Percentiles rank a stretch among this genome's conserved stretches.
Evolutionary conservation across 2,797 vertebrate genomes (phyloP).

Genomic region (Paramormyrops hopkinsi): DNA sequence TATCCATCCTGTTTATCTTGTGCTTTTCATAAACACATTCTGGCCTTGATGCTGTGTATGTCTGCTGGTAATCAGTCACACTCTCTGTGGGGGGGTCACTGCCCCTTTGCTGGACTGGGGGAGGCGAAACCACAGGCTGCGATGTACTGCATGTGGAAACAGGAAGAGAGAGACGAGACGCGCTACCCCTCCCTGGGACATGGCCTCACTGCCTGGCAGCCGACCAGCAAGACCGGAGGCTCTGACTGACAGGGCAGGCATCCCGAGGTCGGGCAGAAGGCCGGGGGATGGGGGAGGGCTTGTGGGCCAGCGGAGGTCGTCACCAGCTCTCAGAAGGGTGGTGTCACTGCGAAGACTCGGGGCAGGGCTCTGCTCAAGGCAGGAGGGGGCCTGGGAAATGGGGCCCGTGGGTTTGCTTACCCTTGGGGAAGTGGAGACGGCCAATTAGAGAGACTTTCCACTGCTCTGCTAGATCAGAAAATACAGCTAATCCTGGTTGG

Average conservation of each 20-base stretch:
- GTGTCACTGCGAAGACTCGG: neutral
- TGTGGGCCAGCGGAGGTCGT: neutral
- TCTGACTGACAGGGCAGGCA: neutral
- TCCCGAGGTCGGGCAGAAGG: neutral
- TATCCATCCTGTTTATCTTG: neutral
- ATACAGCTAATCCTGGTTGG: neutral
- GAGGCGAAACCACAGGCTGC: neutral
- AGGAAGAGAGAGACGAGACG: neutral
- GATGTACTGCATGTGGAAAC: neutral
- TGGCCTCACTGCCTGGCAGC: neutral
- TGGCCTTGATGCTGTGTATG: neutral
- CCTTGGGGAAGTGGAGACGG: neutral
- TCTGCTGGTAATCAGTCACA: neutral
- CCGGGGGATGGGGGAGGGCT: neutral
- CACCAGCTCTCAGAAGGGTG: neutral
- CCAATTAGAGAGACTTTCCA: neutral
- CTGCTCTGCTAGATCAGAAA: constrained; percentile 15
- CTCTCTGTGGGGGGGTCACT: neutral
- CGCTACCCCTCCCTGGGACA: neutral
- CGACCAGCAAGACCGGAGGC: neutral
- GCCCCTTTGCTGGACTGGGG: neutral
- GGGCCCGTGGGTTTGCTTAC: neutral
- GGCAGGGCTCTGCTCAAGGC: neutral
- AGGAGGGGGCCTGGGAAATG: neutral
- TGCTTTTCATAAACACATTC: neutral